Percentiles rank a stretch among this genome's conserved stretches.
Conservation (phyloP, 2,113 vertebrate species). For the Lamprotornis superbus region DNA sequence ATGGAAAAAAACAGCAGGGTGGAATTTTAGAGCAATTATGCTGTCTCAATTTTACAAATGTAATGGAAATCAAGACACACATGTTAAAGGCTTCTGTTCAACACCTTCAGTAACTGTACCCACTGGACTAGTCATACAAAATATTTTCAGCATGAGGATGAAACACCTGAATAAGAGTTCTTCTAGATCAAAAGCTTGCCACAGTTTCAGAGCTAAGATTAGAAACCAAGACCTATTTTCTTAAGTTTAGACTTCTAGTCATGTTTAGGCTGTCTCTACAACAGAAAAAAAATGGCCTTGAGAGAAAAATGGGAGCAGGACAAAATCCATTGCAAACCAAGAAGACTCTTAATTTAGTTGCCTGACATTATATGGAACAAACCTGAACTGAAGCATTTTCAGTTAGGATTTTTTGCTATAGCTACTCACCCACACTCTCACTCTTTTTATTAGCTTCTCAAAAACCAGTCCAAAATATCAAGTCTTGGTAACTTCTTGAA, state of each 20-base stretch:
- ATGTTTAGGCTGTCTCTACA: not conserved
- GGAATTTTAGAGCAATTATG: not conserved
- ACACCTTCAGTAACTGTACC: not conserved
- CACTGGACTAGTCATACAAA: not conserved
- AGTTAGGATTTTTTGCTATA: not conserved
- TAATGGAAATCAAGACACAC: not conserved
- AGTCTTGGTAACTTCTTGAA: not conserved
- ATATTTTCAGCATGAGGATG: not conserved
- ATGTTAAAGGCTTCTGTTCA: not conserved
- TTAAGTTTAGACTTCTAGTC: not conserved
- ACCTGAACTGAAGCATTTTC: not conserved
- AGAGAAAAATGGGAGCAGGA: not conserved
- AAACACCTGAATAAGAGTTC: not conserved
- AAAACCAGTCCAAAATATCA: not conserved
- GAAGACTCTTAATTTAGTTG: not conserved
- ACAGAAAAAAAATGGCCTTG: not conserved
- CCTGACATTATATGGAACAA: not conserved
- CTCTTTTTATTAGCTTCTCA: not conserved
- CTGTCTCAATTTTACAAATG: not conserved
- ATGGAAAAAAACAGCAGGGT: not conserved
- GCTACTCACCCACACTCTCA: not conserved
- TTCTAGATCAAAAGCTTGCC: not conserved
- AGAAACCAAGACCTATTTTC: not conserved
- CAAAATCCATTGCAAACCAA: not conserved
- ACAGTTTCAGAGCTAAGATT: not conserved